Base-by-base conservation (phyloP, 2,888 invertebrate genomes). In the Stenodera caucasica region DNA sequence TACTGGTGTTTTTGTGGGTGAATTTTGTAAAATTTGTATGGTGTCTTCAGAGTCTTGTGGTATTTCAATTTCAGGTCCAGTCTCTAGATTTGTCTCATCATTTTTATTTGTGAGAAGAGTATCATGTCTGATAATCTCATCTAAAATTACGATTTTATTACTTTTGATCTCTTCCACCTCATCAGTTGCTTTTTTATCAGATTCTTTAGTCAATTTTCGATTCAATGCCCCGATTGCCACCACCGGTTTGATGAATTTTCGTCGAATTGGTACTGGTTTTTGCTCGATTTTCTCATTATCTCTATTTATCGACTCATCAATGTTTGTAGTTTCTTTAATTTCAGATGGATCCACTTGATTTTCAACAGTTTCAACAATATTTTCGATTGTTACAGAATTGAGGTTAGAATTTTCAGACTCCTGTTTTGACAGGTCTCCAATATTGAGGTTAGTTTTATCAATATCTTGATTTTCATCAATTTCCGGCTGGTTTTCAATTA, bases 211-310 rank as follows among this genome's bases (percentile, higher is more conserved):
- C 12, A 54, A 18, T 62, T 68, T 66, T 51, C 66, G 67, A 63
- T 68, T 68, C 32, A 70, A 68, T 21, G 65, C 65, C 54, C 66
- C 69, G 30, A 69, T 54, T 33, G 66, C 67, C 53, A 75, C 66
- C 37, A 67, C 51, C 23, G 75, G 75, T 60, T 74, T 75, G 33
- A 76, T 63, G 61, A 74, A 73, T 50, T 72, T 70, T 50, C 75
- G 68, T 53, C 72, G 69, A 45, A 40, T 29, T 40, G 18, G 45
- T 53, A 23, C 14, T 35, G 12, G 49, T 23, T 40, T 51, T 32
- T 18, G 8, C 9, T 9, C 32, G 11, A 5, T 30, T 18, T 51
- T 51, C 51, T 29, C 30, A 29, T 18, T 40, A 9, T 40, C 15
- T 40, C 18, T 40, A 9, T 4, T 3, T 14, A 40, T 7, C 5